Base-by-base conservation (phyloP, 2,797 vertebrate genomes). In the Xiphorhynchus erythropygius region DNA sequence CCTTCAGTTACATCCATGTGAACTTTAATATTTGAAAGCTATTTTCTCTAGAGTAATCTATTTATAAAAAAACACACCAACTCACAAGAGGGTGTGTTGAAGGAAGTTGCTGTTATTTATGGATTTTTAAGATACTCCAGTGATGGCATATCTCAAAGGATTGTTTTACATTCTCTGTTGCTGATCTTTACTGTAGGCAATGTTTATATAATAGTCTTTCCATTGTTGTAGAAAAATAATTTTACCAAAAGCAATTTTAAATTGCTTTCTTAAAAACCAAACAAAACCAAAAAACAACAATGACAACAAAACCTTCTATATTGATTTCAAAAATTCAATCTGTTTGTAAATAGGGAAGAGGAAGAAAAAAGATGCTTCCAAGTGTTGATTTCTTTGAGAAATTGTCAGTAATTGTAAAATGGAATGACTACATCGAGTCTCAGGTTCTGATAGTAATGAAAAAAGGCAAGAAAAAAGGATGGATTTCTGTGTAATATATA, bases 331-430 rank as follows among this genome's bases (percentile, higher is more conserved):
- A 89, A 94, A 93, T 47, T 63, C 46, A 69, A 39, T 84, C 75
- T 86, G 7, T 52, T 95, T 87, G 33, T 90, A 94, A 92, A 90
- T 46, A 39, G 53, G 13, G 33, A 84, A 23, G 37, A 55, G 6
- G 35, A 35, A 68, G 35, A 73, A 88, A 90, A 69, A 13, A 76
- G 46, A 68, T 50, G 44, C 28, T 86, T 87, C 59, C 33, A 70
- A 73, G 39, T 42, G 60, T 75, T 91, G 82, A 86, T 71, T 91
- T 95, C 56, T 84, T 65, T 50, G 35, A 92, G 67, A 95, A 94
- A 93, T 42, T 73, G 60, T 39, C 60, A 74, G 76, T 81, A 95
- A 96, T 84, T 95, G 53, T 87, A 50, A 94, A 94, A 41, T 44
- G 39, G n/a, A 94, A 89, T 53, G 25, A 85, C 37, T 84, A 33